Evolutionary conservation across 2,113 vertebrate species (phyloP).

Genomic region (Pangasianodon gigas): DNA sequence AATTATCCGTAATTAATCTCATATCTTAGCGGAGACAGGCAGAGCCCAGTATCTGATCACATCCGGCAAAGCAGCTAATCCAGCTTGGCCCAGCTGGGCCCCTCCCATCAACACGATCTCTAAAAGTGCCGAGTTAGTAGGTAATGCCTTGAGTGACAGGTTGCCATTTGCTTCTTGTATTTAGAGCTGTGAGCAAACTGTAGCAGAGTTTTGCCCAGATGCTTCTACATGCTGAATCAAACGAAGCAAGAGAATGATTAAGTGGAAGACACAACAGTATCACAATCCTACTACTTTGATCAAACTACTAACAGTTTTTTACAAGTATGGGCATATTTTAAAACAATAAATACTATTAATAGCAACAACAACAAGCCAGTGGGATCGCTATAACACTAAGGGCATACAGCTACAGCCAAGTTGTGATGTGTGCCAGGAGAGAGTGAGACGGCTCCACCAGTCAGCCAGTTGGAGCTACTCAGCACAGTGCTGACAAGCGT

Average conservation of each 20-base stretch:
- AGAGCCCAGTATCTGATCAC: conserved; percentile 14
- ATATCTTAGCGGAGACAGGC: conserved; percentile 36
- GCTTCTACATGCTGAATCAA: neutral
- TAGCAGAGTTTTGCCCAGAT: neutral
- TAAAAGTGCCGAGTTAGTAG: neutral
- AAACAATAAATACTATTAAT: conserved; percentile 6
- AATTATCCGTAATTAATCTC: conserved; percentile 45
- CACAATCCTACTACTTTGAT: neutral
- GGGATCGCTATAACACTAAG: neutral
- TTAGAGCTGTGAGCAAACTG: neutral
- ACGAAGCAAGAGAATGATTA: neutral
- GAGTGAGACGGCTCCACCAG: conserved; percentile 8
- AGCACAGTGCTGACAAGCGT: conserved; percentile 38
- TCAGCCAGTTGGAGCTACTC: conserved; percentile 35
- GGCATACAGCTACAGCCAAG: conserved; percentile 6
- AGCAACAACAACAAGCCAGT: neutral
- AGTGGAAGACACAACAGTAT: neutral
- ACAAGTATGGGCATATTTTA: neutral
- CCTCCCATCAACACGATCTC: neutral
- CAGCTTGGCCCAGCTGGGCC: conserved; percentile 10
- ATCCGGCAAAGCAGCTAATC: conserved; percentile 1
- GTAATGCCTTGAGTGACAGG: neutral
- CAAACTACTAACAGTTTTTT: neutral
- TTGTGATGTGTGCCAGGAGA: neutral
- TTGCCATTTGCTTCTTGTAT: neutral